Conservation (phyloP, 2,113 vertebrate genomes). For the Protomyctophum bolini region DNA sequence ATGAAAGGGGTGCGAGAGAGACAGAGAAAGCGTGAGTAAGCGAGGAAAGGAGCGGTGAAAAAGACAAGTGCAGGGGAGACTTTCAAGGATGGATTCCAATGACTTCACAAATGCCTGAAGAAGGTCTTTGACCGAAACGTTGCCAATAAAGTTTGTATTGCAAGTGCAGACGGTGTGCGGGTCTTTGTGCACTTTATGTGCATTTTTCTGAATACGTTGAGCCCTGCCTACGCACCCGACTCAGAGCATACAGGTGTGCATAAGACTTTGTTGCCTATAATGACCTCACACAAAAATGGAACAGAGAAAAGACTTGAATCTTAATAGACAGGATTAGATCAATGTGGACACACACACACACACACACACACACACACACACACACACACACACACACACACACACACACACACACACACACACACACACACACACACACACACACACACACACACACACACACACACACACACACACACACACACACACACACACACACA, state of each 20-base stretch:
- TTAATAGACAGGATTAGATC: not conserved
- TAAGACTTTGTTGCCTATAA: too few relatives aligned
- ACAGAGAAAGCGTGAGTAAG: too few relatives aligned
- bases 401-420: not conserved
- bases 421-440: not conserved
- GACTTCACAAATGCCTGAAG: not conserved
- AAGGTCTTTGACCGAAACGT: too few relatives aligned
- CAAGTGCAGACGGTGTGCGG: too few relatives aligned
- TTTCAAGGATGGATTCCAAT: conserved; percentile 30
- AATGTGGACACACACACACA: not conserved
- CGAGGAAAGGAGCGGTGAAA: too few relatives aligned
- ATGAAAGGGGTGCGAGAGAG: not conserved
- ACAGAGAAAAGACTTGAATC: not conserved
- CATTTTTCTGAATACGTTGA: too few relatives aligned
- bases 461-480: conserved; percentile 18
- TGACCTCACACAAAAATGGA: too few relatives aligned
- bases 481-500: not conserved
- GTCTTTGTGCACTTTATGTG: too few relatives aligned
- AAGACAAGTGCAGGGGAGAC: not conserved
- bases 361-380: not conserved
- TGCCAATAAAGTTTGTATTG: too few relatives aligned
- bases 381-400: conserved; percentile 14
- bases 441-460: conserved; percentile 12
- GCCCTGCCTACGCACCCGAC: too few relatives aligned
- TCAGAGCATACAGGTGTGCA: too few relatives aligned